Conservation (phyloP, 2,888 invertebrate genomes). For the Dromius quadrimaculatus region DNA sequence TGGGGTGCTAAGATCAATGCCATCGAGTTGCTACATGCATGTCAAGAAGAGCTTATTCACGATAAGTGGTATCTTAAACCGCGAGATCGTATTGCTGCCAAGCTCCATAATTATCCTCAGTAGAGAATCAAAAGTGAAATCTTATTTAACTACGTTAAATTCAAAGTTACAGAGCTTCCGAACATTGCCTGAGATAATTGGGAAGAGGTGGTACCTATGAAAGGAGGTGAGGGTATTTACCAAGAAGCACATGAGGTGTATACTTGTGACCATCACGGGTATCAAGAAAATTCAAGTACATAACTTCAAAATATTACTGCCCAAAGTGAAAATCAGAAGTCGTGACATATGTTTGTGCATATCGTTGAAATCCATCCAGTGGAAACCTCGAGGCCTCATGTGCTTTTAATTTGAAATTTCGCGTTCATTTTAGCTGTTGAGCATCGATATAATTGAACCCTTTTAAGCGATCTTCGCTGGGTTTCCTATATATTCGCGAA, state of each 20-base stretch:
- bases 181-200: not conserved
- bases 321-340: slow-evolving; percentile 21
- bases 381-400: not conserved
- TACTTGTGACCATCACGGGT: slow-evolving; percentile 55
- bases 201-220: not conserved
- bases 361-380: not conserved
- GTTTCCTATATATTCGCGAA: not conserved
- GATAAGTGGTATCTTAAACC: not conserved
- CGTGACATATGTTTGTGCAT: slow-evolving; percentile 5
- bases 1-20: not conserved
- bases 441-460: not conserved
- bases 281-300: slow-evolving; percentile 54
- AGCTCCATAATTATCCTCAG: not conserved
- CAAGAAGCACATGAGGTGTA: slow-evolving; percentile 54
- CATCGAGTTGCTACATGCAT: not conserved
- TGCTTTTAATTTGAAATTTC: not conserved
- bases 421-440: not conserved
- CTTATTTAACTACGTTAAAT: not conserved
- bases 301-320: slow-evolving; percentile 43
- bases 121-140: not conserved
- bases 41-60: not conserved
- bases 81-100: not conserved
- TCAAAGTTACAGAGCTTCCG: not conserved
- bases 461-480: not conserved
- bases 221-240: not conserved